Percentiles rank a stretch among this genome's conserved stretches.
These are phyloP conservation scores for Phasia obesa DNA, from an alignment of 2,888 invertebrate genomes.

Conservation along the genomic window DNA sequence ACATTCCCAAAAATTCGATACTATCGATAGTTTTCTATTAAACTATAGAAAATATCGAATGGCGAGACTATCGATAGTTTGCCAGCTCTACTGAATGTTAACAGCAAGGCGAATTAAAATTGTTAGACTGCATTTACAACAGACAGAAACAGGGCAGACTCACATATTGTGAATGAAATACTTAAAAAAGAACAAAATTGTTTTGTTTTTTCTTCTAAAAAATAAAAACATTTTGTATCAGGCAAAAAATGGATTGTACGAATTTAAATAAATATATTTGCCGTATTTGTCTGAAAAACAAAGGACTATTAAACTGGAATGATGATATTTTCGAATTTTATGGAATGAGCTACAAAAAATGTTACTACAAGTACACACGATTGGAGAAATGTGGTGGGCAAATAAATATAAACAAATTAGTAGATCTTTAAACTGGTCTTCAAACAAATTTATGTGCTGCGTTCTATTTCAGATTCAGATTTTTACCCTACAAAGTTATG, in stretches of 20 bases:
- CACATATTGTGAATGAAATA: no score
- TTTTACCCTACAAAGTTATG: conserved; percentile 30
- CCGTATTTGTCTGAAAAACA: conserved; percentile 27
- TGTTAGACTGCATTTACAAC: no score
- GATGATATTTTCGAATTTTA: neutral
- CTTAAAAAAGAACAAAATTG: no score
- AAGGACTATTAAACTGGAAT: conserved; percentile 31
- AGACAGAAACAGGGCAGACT: no score
- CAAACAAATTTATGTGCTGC: neutral
- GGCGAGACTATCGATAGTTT: no score
- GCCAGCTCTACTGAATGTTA: no score
- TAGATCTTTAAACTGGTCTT: neutral
- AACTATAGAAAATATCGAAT: no score
- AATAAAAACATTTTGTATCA: no score
- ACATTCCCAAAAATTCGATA: no score
- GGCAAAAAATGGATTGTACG: neutral
- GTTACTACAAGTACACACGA: conserved; percentile 53
- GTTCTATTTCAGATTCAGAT: conserved; percentile 31
- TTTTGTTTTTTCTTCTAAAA: no score
- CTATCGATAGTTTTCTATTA: no score
- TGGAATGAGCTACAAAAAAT: conserved; percentile 40
- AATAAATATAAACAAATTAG: neutral
- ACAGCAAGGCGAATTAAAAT: no score
- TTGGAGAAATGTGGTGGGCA: conserved; percentile 26
- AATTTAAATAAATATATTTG: conserved; percentile 10